Base-by-base conservation (phyloP, 2,797 vertebrate species). In the Alca torda region DNA sequence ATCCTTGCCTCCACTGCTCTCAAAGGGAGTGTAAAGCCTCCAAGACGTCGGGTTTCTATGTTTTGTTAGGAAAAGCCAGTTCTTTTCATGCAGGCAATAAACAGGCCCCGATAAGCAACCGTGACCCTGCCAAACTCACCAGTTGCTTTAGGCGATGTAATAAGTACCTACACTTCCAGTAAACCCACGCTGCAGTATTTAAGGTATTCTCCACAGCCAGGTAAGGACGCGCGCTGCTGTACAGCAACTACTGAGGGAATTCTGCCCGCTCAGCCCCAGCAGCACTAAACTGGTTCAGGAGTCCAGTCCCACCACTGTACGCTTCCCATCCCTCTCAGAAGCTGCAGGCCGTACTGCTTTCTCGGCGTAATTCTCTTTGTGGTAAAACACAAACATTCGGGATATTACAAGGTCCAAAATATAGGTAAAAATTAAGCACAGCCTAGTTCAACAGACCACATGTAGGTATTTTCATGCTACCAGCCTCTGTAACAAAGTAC, bases 91-190 rank as follows among this genome's bases (percentile, higher is more conserved):
- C 9, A 54, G 84, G 82, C 84, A 78, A 88, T 83, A 89, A 91
- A 78, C 7, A 12, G 60, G 41, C 33, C 54, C 60, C 0, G 20
- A 85, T 83, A 89, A 90, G 84, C 87, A 92, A 51, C 46, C 10
- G 39, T 56, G 87, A 61, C 75, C 72, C 81, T 89, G 94, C 79
- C 94, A 93, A 92, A 81, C 69, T 73, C 84, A 59, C 53, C 51
- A 33, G 59, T 83, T 72, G 69, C 90, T 84, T 54, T 26, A 46
- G 65, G 14, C 50, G 93, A 54, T 73, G 84, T 81, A 61, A 69
- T 64, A 82, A 91, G 48, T 56, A 21, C 74, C 84, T 24, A 48
- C 26, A 31, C 17, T 56, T 56, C 72, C 67, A 91, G 33, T 10
- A 61, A 19, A 35, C 9, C 43, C 64, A 21, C 70, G 1, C 7